Base-by-base conservation (phyloP, 2,797 vertebrate species). In the Sparidentex hasta region DNA sequence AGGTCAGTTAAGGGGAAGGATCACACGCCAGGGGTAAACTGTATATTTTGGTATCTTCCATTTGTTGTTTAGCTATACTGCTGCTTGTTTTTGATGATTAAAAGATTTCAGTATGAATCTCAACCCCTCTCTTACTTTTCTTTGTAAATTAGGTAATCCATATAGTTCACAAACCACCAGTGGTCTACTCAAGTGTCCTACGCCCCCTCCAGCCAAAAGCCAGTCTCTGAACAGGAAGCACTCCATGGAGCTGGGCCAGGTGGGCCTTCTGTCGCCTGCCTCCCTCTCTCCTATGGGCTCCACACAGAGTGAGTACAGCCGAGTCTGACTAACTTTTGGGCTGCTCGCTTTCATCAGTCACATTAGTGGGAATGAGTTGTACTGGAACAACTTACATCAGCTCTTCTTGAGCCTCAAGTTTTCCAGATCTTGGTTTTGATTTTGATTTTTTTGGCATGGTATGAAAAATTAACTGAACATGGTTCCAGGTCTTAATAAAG, bases 141-240 rank as follows among this genome's bases (percentile, higher is more conserved):
- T 64, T 47, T 62, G 47, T 50, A 7, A 18, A 88, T 54, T 83
- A 99, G 98, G 98, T 95, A 98, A 96, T 93, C 95, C 95, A 89
- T 99, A 97, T 93, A 97, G 96, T 92, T 95, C 97, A 65, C 98
- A 98, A 86, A 96, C 96, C 90, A 95, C 96, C 85, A 97, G 97
- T 89, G 95, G 97, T 89, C 97, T 98, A 89, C 96, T 98, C 84
- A 99, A 98, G 95, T 99, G 98, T 90, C 97, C 98, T 87, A 99
- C 98, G 71, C 97, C 97, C 78, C 97, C 97, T 84, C 96, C 96
- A 87, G 94, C 95, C 84, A 99, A 99, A 95, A 95, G 96, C 85
- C 95, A 96, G 83, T 95, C 95, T 90, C 95, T 98, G 87, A 97
- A 96, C 86, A 97, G 98, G 92, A 99, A 99, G 85, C 97, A 98